These are phyloP conservation scores for Pyrgus malvae DNA, from an alignment of 2,888 invertebrate genomes.

Conservation along the genomic window DNA sequence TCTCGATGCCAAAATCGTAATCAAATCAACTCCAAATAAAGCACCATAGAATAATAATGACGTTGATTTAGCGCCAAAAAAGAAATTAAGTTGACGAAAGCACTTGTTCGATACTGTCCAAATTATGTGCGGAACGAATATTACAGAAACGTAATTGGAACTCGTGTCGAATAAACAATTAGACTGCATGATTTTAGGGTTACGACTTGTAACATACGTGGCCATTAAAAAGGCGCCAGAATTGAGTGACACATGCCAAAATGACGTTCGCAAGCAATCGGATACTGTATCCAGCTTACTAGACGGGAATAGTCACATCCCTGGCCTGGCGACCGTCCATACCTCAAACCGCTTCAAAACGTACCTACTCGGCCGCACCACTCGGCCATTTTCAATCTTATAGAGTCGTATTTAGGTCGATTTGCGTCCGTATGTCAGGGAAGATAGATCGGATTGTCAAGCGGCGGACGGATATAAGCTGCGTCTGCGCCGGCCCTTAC, in stretches of 20 bases:
- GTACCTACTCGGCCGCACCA: constrained; percentile 51
- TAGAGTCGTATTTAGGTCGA: constrained; percentile 48
- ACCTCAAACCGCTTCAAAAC: constrained; percentile 46
- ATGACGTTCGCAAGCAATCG: constrained; percentile 55
- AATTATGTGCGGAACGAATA: constrained; percentile 16
- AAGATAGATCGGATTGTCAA: constrained; percentile 47
- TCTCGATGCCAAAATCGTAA: constrained; percentile 44
- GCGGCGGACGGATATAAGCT: constrained; percentile 64
- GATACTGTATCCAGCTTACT: constrained; percentile 64
- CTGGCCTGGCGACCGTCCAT: constrained; percentile 79
- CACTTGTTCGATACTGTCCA: constrained; percentile 6
- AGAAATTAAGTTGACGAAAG: constrained; percentile 15
- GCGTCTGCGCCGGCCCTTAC: constrained; percentile 73
- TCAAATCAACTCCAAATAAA: constrained; percentile 48
- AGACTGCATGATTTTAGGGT: neutral
- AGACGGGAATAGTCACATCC: constrained; percentile 80
- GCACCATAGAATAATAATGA: constrained; percentile 34
- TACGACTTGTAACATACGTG: constrained; percentile 4
- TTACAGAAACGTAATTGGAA: constrained; percentile 9
- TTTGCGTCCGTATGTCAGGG: constrained; percentile 43
- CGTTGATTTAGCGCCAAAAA: constrained; percentile 29
- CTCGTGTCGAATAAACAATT: constrained; percentile 9
- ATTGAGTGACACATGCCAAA: constrained; percentile 52
- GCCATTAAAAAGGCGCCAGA: constrained; percentile 57
- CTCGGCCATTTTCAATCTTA: constrained; percentile 60